Evolutionary conservation across 1,140 invertebrate genomes (phyloP).

Genomic region (Bradynema listronoti): DNA sequence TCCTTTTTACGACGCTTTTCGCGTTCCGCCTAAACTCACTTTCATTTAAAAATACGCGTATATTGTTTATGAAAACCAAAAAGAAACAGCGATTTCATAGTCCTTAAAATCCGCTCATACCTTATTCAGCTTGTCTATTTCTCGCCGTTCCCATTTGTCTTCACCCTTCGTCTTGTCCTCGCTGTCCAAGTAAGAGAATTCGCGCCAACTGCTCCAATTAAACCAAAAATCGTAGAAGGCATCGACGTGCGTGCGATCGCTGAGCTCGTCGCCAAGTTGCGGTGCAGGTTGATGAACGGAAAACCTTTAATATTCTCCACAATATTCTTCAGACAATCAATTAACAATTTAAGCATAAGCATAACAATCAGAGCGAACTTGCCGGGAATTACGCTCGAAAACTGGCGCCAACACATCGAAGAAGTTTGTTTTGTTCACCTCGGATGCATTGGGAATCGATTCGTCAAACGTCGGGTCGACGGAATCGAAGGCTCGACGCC

Average conservation of each 20-base stretch:
- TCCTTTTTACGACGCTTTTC: conserved; percentile 45
- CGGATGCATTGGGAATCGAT: conserved; percentile 66
- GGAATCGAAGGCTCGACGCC: conserved; percentile 84
- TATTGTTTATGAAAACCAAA: no score
- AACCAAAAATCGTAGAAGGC: conserved; percentile 69
- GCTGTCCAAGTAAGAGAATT: conserved; percentile 97
- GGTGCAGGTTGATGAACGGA: conserved; percentile 80
- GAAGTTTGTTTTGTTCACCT: conserved; percentile 67
- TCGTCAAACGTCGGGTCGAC: conserved; percentile 88
- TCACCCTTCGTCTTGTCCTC: conserved; percentile 95
- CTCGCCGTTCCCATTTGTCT: conserved; percentile 83
- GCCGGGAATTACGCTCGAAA: conserved; percentile 72
- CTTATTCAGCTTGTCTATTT: conserved; percentile 97
- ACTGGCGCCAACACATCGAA: conserved; percentile 73
- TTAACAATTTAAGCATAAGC: no score
- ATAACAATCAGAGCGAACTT: no score
- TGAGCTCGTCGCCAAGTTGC: conserved; percentile 71
- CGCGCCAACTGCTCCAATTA: conserved; percentile 94
- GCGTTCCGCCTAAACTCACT: conserved; percentile 39
- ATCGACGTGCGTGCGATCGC: conserved; percentile 61
- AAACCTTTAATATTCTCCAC: conserved; percentile 67
- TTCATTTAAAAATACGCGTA: no score
- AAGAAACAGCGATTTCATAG: no score
- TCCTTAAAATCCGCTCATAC: no score
- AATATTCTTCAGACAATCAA: background rate